These are phyloP conservation scores for Phyllostomus hastatus DNA, from an alignment of 2,113 vertebrate genomes.

Conservation along the genomic window DNA sequence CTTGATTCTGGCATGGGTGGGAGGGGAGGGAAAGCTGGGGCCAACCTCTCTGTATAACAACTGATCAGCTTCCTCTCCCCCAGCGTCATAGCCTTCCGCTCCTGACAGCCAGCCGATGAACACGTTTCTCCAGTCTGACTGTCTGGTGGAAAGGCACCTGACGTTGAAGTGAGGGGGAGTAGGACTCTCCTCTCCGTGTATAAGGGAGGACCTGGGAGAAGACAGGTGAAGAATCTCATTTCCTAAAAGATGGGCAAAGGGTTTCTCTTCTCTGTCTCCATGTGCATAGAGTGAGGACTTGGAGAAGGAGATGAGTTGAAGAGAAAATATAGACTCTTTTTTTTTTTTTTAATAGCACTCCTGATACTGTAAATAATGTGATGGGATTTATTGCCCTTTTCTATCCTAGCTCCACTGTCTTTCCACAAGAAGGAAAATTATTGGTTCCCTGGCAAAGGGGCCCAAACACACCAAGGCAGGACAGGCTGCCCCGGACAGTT, in stretches of 20 bases:
- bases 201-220: background rate
- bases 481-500: background rate
- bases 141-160: background rate
- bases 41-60: background rate
- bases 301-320: background rate
- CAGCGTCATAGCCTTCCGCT: background rate
- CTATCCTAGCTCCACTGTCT: background rate
- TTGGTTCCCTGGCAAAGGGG: background rate
- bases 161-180: background rate
- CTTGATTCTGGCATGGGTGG: background rate
- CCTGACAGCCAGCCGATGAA: background rate
- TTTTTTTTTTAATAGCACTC: background rate
- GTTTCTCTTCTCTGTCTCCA: background rate
- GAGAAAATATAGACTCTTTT: background rate
- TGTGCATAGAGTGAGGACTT: background rate
- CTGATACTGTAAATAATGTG: background rate
- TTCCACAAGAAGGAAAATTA: constrained; percentile 42
- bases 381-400: background rate
- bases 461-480: background rate
- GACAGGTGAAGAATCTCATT: background rate
- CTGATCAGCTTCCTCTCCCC: too few species aligned
- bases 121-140: background rate
- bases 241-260: background rate
- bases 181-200: background rate
- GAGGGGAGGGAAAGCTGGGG: background rate